Evolutionary conservation across 2,888 invertebrate species (phyloP), one percentile per base, ranked within the genome.

Genomic region (Rhingia rostrata): DNA sequence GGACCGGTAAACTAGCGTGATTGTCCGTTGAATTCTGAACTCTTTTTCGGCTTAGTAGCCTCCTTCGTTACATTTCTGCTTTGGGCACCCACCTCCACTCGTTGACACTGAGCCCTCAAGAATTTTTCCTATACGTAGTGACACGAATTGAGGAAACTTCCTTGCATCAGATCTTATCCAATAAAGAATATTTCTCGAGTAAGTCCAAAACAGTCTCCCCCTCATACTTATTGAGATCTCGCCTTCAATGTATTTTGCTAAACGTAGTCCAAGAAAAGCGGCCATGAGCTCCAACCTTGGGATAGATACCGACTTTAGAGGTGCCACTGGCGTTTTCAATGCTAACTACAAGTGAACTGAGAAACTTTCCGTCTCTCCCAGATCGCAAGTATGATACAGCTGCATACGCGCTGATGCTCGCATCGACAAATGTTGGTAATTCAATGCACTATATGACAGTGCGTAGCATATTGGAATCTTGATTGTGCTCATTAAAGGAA

Each of bases 31-130:
- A 70, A 51, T 7, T 69, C 51, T 10, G 30, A 32, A 2, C 63
- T 39, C 22, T 60, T 67, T 4, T 41, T 60, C 70, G 69, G 70
- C 41, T 79, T 86, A 9, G 75, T 80, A 6, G 47, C 64, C 0
- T 83, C 73, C 22, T 79, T 75, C 1, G 72, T 70, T 35, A 83
- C 56, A 10, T 86, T 83, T 56, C 30, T 2, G 58, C 39, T 10
- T 77, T 58, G 4, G 80, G 77, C 0, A 85, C 67, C 77, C 80
- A 81, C 41, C 61, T 41, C 70, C 78, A 78, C n/a, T 79, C 70
- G 30, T 37, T 61, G 10, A 70, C 45, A 22, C 67, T 30, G 81
- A 77, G 2, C 33, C 63, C 22, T 81, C 77, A 4, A 85, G 47
- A 49, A 81, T 81, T 35, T 86, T 58, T 6, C 67, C 78, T 12